These are phyloP conservation scores for Tetranychus truncatus DNA, from an alignment of 2,888 invertebrate genomes.

Conservation along the genomic window DNA sequence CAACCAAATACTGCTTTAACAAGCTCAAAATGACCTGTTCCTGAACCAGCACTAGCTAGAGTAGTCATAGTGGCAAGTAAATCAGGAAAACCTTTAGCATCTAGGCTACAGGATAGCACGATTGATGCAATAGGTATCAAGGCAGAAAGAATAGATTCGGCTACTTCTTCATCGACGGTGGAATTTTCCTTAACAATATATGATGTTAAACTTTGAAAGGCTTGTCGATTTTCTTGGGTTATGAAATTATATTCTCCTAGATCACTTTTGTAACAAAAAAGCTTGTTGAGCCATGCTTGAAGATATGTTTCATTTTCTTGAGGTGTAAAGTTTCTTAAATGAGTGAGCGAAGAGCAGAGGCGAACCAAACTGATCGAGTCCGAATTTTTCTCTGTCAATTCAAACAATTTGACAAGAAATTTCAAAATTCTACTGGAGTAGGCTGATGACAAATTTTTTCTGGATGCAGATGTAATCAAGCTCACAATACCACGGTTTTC, in stretches of 20 bases:
- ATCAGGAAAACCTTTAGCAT: conserved; percentile 53
- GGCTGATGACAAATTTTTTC: conserved; percentile 25
- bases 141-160: conserved; percentile 48
- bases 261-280: conserved; percentile 20
- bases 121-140: conserved; percentile 53
- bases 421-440: conserved; percentile 43
- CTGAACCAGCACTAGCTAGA: conserved; percentile 64
- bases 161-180: conserved; percentile 42
- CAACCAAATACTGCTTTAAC: conserved; percentile 62
- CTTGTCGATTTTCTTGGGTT: conserved; percentile 44
- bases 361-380: conserved; percentile 46
- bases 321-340: conserved; percentile 21
- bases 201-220: conserved; percentile 50
- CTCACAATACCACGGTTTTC: conserved; percentile 7
- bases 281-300: conserved; percentile 37
- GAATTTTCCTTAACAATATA: conserved; percentile 41
- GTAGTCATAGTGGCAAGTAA: conserved; percentile 58
- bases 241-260: background rate
- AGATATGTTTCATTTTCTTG: conserved; percentile 30
- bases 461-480: conserved; percentile 45
- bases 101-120: conserved; percentile 43
- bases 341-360: conserved; percentile 47
- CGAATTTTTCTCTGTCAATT: conserved; percentile 37
- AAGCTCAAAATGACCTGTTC: conserved; percentile 56
- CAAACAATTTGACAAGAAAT: conserved; percentile 50